A percentile compares a stretch with the other conserved stretches of the same genome.
Evolutionary conservation across 2,113 vertebrate species (phyloP).

Genomic region (Sapajus apella): DNA sequence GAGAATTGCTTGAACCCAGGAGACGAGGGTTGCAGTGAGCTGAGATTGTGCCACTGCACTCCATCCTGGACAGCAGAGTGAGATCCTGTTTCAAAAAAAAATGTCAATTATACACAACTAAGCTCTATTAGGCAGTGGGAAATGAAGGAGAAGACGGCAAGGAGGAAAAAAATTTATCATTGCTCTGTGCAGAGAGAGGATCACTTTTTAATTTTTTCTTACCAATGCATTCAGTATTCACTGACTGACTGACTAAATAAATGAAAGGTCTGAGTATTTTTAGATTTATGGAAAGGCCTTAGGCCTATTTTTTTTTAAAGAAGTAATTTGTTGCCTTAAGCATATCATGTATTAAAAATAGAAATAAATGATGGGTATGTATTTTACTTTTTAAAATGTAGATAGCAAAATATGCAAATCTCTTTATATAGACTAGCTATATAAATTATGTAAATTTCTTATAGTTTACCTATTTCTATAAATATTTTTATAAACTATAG

Average conservation of each 20-base stretch:
- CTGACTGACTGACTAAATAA: neutral
- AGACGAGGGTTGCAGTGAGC: too few species aligned
- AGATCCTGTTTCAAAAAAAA: too few species aligned
- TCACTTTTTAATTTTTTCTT: neutral
- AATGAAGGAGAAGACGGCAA: neutral
- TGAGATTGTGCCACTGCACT: too few species aligned
- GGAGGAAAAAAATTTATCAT: neutral
- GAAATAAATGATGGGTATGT: neutral
- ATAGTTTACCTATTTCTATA: neutral
- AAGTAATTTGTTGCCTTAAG: slow-evolving; percentile 5
- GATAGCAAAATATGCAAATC: neutral
- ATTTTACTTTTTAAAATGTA: neutral
- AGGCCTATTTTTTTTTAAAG: neutral
- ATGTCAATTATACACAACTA: neutral
- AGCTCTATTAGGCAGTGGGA: neutral
- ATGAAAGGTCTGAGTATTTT: slow-evolving; percentile 4
- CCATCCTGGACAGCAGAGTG: too few species aligned
- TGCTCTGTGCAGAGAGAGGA: neutral
- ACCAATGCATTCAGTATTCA: neutral
- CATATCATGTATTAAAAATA: neutral
- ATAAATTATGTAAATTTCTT: neutral
- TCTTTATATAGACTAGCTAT: neutral
- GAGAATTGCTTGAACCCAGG: too few species aligned
- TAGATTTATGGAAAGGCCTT: slow-evolving; percentile 10
- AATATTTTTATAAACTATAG: neutral